These are phyloP conservation scores for Propsilocerus akamusi DNA, from an alignment of 1,140 invertebrate species.

Conservation along the genomic window DNA sequence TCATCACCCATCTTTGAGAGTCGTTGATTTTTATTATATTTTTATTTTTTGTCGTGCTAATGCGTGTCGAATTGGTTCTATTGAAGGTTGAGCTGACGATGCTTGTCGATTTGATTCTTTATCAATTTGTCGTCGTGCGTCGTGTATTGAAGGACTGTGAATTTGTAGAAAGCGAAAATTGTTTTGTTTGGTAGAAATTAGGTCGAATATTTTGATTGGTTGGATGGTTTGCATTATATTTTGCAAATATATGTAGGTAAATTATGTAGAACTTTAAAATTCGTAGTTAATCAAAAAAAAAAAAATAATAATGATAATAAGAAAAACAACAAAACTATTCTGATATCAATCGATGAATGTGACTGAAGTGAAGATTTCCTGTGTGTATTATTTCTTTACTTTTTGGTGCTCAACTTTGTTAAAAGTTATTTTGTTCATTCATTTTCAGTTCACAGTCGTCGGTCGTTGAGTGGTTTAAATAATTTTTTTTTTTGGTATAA, in stretches of 20 bases:
- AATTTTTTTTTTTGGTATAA: not conserved
- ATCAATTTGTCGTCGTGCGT: no score
- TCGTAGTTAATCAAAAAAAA: not conserved
- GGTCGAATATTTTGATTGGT: not conserved
- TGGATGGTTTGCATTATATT: not conserved
- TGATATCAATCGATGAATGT: constrained; percentile 2
- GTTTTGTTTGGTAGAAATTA: constrained; percentile 2
- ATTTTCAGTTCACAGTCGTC: constrained; percentile 2
- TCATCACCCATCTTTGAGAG: constrained; percentile 22
- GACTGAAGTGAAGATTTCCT: not conserved
- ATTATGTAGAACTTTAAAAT: not conserved
- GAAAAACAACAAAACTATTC: constrained; percentile 2
- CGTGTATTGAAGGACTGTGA: not conserved
- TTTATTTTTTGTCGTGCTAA: not conserved
- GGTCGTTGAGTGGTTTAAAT: no score
- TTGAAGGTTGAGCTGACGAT: no score
- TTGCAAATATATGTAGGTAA: not conserved
- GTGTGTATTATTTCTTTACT: not conserved
- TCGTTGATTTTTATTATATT: not conserved
- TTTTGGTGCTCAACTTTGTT: not conserved
- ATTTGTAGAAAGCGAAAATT: constrained; percentile 3
- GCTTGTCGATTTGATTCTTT: no score
- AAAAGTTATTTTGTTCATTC: not conserved
- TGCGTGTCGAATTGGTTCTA: not conserved
- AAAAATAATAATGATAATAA: no score